Evolutionary conservation across 2,888 invertebrate genomes (phyloP), one percentile per base, ranked within the genome.

Genomic region (Sesia apiformis): DNA sequence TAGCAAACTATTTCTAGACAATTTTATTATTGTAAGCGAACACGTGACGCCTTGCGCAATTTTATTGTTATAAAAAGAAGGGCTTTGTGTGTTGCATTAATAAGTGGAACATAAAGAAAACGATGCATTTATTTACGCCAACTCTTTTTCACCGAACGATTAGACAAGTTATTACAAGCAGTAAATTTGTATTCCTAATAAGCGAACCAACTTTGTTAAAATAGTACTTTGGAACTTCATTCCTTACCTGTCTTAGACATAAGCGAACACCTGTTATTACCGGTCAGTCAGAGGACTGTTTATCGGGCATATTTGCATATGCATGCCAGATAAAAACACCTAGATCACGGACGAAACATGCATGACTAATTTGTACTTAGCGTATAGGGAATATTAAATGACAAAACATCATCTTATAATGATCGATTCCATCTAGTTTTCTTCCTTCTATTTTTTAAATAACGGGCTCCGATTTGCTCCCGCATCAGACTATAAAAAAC

Each of bases 261-360:
- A 55, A 56, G 58, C 52, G 58, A 60, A 65, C 74, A 80, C 72
- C 77, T 79, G 78, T 76, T 68, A 58, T 57, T 61, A 61, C 63
- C 64, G 66, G 63, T 69, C 67, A 62, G 58, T 64, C 62, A 60
- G 63, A 58, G 56, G 60, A 59, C 66, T 66, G 69, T 71, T 76
- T 78, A 78, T 72, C 74, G 69, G 67, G 60, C 59, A 64, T 71
- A 80, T 81, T 84, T 81, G 76, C 81, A 82, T 81, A 76, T 65
- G 67, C 72, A 75, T 62, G 67, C 63, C 66, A 69, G 69, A 80
- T 80, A 74, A 76, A 68, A 74, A 74, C 66, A 67, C 69, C 64
- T 74, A 72, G 67, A 76, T 74, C 72, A 72, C 70, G 74, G 65
- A 65, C 70, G 69, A 77, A 78, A 75, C 65, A 71, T 66, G 72